Evolutionary conservation across 2,113 vertebrate species (phyloP).

Genomic region (Athene noctua): DNA sequence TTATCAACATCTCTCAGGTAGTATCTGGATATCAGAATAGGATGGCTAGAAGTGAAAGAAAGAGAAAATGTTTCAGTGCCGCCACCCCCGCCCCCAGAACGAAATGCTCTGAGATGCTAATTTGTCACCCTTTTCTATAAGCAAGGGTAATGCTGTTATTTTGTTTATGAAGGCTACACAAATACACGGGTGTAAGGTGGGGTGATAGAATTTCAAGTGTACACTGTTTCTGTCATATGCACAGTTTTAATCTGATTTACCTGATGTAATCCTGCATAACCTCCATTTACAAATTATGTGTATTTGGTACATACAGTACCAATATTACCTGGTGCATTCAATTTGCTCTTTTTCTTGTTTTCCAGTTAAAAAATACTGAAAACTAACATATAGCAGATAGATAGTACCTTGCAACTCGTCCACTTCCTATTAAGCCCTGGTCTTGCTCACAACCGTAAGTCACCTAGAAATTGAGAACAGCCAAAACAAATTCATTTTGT

Average conservation of each 20-base stretch:
- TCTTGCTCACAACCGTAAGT: neutral
- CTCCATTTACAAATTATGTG: neutral
- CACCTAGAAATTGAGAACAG: neutral
- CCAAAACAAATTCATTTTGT: neutral
- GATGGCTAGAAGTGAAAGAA: neutral
- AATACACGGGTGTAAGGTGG: fast-evolving
- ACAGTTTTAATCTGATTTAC: neutral
- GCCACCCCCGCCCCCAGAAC: neutral
- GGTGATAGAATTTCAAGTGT: neutral
- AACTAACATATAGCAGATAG: neutral
- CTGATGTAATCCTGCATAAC: neutral
- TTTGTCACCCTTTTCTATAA: neutral
- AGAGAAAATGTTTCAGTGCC: neutral
- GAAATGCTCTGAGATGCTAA: neutral
- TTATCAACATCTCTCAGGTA: neutral
- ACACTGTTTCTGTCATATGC: neutral
- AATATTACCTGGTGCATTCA: neutral
- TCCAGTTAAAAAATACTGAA: neutral
- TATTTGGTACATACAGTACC: neutral
- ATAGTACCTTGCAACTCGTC: neutral
- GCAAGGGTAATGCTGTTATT: neutral
- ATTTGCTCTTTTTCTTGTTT: neutral
- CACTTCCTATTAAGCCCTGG: neutral
- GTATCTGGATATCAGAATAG: neutral
- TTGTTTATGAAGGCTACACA: neutral